These are phyloP conservation scores for Mormyrops boulengeri DNA, from an alignment of 2,797 vertebrate species.

Conservation along the genomic window DNA sequence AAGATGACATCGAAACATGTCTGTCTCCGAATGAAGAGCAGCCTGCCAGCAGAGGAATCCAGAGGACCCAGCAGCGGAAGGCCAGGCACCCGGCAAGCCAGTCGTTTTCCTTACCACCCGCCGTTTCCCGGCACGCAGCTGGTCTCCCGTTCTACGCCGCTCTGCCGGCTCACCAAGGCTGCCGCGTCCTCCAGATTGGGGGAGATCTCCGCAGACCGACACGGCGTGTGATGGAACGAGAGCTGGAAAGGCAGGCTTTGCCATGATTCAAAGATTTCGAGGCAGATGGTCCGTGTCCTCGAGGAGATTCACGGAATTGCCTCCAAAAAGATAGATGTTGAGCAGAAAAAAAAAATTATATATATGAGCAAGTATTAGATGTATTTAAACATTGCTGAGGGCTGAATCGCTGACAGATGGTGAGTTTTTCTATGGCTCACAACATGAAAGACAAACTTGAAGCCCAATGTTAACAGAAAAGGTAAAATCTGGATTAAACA, in stretches of 20 bases:
- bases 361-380: constrained; percentile 53
- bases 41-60: background rate
- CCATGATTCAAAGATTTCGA: constrained; percentile 20
- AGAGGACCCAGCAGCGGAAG: background rate
- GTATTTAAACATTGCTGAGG: constrained; percentile 47
- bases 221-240: background rate
- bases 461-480: constrained; percentile 21
- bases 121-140: background rate
- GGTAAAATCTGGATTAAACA: constrained; percentile 12
- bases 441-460: constrained; percentile 28
- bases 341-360: constrained; percentile 16
- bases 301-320: constrained; percentile 37
- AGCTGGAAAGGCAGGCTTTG: background rate
- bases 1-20: background rate
- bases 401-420: constrained; percentile 50
- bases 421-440: constrained; percentile 43
- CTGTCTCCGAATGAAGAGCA: background rate
- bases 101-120: background rate
- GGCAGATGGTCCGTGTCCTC: constrained; percentile 55
- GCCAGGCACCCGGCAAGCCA: too few species aligned
- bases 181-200: background rate
- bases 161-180: background rate
- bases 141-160: background rate
- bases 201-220: background rate
- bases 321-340: constrained; percentile 47